Conservation (phyloP, 2,113 vertebrate genomes). For the Mormoops blainvillei region DNA sequence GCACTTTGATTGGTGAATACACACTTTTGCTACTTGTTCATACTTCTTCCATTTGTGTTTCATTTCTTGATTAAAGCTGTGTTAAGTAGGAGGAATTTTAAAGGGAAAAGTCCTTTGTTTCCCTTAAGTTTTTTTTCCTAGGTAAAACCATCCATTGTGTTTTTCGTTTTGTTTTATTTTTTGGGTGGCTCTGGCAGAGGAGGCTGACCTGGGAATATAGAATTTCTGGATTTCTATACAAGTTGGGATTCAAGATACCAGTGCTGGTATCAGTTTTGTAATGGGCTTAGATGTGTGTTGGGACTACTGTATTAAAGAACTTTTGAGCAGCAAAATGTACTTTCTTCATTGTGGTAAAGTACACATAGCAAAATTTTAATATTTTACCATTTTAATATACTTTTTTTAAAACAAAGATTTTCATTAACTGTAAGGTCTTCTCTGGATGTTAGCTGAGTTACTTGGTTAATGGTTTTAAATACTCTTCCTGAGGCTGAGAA, state of each 20-base stretch:
- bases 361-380: background rate
- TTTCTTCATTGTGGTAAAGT: background rate
- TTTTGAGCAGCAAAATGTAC: background rate
- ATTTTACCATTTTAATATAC: background rate
- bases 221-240: background rate
- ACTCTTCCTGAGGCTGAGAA: background rate
- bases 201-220: background rate
- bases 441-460: background rate
- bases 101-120: constrained; percentile 42
- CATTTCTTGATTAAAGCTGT: constrained; percentile 65
- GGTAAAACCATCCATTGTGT: background rate
- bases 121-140: background rate
- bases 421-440: background rate
- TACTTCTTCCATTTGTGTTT: constrained; percentile 67
- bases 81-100: constrained; percentile 66
- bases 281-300: background rate
- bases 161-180: constrained; percentile 21
- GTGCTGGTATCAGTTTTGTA: background rate
- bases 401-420: background rate
- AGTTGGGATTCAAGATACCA: background rate
- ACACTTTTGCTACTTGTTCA: constrained; percentile 60
- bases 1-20: constrained; percentile 59
- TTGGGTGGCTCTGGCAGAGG: background rate
- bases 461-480: background rate
- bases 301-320: background rate